Percentiles rank a stretch among this genome's conserved stretches.
These are phyloP conservation scores for Tenualosa thibaudeaui DNA, from an alignment of 2,797 vertebrate species.

Conservation along the genomic window DNA sequence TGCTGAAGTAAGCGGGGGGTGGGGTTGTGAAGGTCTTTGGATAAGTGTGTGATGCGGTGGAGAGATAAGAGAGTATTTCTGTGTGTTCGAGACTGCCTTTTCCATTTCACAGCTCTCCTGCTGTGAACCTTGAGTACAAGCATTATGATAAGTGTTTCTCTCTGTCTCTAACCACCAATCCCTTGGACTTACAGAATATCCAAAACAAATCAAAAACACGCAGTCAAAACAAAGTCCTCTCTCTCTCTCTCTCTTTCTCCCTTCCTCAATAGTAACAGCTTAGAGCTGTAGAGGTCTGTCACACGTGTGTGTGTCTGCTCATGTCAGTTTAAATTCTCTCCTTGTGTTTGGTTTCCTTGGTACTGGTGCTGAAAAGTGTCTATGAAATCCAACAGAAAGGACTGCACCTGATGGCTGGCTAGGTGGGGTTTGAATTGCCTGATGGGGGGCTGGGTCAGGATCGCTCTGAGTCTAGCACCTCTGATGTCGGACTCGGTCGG, in stretches of 20 bases:
- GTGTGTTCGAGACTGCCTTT: background rate
- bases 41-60: background rate
- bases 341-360: background rate
- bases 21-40: too few relatives aligned
- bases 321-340: background rate
- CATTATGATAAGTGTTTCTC: background rate
- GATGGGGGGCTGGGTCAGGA: too few relatives aligned
- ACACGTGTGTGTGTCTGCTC: background rate
- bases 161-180: background rate
- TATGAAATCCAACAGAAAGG: background rate
- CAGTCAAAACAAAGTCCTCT: background rate
- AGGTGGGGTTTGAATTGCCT: background rate
- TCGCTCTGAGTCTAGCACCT: too few relatives aligned
- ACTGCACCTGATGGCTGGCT: background rate
- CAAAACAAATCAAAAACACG: background rate
- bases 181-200: background rate
- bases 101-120: background rate
- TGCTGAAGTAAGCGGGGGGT: too few relatives aligned
- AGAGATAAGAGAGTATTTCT: background rate
- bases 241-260: background rate
- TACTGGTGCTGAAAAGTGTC: background rate
- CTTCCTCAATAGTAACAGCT: too few relatives aligned
- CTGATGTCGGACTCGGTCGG: too few relatives aligned
- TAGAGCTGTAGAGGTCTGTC: background rate
- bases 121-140: background rate